phyloP scores from a whole-genome alignment of 2,113 vertebrate species.

The Dromaius novaehollandiae region DNA sequence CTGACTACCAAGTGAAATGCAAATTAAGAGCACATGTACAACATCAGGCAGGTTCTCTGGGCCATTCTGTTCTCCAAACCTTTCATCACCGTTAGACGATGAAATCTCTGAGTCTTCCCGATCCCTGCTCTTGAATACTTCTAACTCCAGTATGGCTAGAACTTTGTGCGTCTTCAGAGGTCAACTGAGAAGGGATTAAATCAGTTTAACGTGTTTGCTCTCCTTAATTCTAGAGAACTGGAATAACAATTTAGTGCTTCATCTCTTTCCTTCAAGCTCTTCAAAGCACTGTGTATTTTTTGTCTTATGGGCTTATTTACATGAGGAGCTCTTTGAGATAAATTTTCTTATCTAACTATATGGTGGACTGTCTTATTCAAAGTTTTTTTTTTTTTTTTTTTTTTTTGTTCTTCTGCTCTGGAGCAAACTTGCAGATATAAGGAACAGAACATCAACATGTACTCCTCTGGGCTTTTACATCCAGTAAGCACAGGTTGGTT shows the following conservation, averaged over 20 bases:
- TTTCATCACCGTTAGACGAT: neutral
- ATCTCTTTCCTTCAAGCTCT: neutral
- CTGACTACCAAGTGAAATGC: neutral
- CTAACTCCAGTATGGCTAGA: neutral
- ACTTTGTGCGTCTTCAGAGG: neutral
- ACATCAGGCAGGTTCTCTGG: neutral
- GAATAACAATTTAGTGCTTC: neutral
- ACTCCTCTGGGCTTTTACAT: neutral
- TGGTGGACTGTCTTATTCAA: neutral
- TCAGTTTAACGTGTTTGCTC: neutral
- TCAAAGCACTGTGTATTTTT: accelerated
- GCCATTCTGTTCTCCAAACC: neutral
- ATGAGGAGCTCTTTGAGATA: neutral
- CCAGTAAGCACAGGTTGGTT: neutral
- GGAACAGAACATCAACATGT: neutral
- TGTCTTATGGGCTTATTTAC: neutral
- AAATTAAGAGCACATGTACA: neutral
- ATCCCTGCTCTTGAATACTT: neutral
- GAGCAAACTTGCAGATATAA: neutral
- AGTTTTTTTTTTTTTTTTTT: neutral
- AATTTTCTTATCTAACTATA: neutral
- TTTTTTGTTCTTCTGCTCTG: neutral
- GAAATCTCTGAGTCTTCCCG: neutral
- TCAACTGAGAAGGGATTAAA: neutral
- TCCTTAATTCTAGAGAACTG: neutral